Evolutionary conservation across 2,888 invertebrate genomes (phyloP).

Genomic region (Endotricha flammealis): DNA sequence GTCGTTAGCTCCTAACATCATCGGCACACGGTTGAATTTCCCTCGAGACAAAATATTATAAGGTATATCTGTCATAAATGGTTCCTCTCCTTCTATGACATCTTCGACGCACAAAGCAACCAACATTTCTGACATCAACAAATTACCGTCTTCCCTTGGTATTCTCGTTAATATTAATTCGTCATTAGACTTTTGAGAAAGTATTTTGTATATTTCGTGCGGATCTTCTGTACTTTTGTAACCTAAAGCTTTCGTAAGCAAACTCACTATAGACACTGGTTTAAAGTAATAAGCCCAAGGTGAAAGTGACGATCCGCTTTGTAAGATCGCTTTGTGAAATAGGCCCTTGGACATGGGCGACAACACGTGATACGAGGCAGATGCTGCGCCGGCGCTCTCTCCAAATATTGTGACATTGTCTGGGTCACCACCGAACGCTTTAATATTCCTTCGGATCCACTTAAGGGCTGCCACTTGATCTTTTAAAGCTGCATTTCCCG

Average conservation of each 20-base stretch:
- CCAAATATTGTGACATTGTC: conserved; percentile 46
- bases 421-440: conserved; percentile 36
- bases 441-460: conserved; percentile 35
- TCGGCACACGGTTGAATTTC: conserved; percentile 51
- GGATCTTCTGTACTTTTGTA: conserved; percentile 43
- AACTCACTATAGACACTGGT: conserved; percentile 47
- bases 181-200: conserved; percentile 42
- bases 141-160: conserved; percentile 42
- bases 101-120: conserved; percentile 53
- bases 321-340: conserved; percentile 57
- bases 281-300: conserved; percentile 54
- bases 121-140: conserved; percentile 43
- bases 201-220: conserved; percentile 43
- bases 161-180: conserved; percentile 50
- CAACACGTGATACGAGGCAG: conserved; percentile 52
- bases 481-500: conserved; percentile 37
- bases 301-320: conserved; percentile 56
- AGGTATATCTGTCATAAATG: conserved; percentile 52
- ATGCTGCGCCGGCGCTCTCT: conserved; percentile 57
- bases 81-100: conserved; percentile 46
- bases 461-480: conserved; percentile 36
- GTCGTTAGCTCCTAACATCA: conserved; percentile 47
- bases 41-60: conserved; percentile 41
- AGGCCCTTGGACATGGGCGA: conserved; percentile 59
- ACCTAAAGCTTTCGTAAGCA: conserved; percentile 49